Conservation (phyloP, 2,888 invertebrate species). For the Scaptomyza polygonia region DNA sequence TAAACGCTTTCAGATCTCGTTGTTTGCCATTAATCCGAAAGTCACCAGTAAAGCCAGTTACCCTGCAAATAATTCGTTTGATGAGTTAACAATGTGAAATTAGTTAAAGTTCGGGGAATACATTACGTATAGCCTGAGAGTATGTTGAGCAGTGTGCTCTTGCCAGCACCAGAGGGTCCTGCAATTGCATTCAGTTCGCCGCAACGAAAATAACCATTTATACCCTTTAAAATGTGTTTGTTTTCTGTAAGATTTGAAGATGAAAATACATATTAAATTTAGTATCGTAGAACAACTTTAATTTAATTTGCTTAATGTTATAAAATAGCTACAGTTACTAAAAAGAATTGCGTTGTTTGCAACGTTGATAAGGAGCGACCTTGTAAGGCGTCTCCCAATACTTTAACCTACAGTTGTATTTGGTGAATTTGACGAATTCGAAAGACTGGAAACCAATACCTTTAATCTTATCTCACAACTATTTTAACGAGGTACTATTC, state of each 20-base stretch:
- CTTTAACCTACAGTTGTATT: no score
- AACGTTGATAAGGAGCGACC: no score
- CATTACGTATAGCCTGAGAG: slow-evolving; percentile 94
- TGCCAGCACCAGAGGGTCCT: slow-evolving; percentile 96
- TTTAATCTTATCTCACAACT: no score
- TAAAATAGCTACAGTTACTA: no score
- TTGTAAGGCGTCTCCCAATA: no score
- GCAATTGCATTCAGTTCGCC: slow-evolving; percentile 93
- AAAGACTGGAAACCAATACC: no score
- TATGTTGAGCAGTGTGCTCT: slow-evolving; percentile 94
- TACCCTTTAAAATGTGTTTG: slow-evolving; percentile 87
- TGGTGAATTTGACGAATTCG: no score
- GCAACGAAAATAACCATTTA: slow-evolving; percentile 89
- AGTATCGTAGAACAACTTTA: no score
- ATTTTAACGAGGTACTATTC: no score
- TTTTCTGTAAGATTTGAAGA: slow-evolving; percentile 87
- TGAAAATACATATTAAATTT: no score
- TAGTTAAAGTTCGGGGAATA: background rate
- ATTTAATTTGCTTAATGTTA: no score
- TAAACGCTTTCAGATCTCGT: slow-evolving; percentile 88
- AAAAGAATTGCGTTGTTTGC: no score
- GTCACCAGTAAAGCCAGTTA: slow-evolving; percentile 86
- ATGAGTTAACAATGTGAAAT: slow-evolving; percentile 11
- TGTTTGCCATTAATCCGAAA: slow-evolving; percentile 90
- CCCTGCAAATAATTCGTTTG: slow-evolving; percentile 3